Conservation (phyloP, 2,888 invertebrate species). For the Scaptomyza flava region DNA sequence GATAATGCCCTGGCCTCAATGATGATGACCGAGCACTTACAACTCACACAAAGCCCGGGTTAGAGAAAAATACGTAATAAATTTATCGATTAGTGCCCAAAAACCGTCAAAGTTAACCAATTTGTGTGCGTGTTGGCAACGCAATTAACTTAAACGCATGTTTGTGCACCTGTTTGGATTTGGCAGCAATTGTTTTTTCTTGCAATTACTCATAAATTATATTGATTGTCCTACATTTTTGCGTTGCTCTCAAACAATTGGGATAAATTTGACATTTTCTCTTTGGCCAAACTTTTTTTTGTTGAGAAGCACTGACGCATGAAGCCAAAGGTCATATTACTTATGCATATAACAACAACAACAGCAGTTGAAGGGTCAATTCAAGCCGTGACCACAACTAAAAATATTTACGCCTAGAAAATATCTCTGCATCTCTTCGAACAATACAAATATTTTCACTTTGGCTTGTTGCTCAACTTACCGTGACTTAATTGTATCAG, state of each 20-base stretch:
- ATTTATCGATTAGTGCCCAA: conserved; percentile 68
- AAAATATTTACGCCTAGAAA: conserved; percentile 34
- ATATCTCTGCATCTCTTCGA: conserved; percentile 15
- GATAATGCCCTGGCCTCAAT: conserved; percentile 54
- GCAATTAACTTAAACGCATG: conserved; percentile 63
- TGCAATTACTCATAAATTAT: conserved; percentile 68
- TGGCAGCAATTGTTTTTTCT: conserved; percentile 56
- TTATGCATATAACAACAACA: conserved; percentile 19
- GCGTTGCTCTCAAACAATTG: too few species aligned
- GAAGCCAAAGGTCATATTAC: conserved; percentile 73
- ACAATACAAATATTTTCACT: conserved; percentile 58
- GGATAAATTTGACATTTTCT: conserved; percentile 9
- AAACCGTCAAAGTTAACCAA: conserved; percentile 58
- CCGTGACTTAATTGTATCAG: conserved; percentile 83
- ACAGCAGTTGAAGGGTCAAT: conserved; percentile 40
- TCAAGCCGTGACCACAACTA: conserved; percentile 45
- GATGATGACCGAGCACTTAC: conserved; percentile 46
- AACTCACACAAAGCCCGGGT: conserved; percentile 19
- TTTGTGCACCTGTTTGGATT: conserved; percentile 70
- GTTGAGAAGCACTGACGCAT: conserved; percentile 65
- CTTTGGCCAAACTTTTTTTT: conserved; percentile 23
- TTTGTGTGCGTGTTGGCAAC: conserved; percentile 61
- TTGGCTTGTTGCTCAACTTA: conserved; percentile 74
- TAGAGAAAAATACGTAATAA: conserved; percentile 62
- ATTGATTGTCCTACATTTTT: conserved; percentile 77